These are phyloP conservation scores for Busseola fusca DNA, from an alignment of 2,888 invertebrate genomes.

Conservation along the genomic window DNA sequence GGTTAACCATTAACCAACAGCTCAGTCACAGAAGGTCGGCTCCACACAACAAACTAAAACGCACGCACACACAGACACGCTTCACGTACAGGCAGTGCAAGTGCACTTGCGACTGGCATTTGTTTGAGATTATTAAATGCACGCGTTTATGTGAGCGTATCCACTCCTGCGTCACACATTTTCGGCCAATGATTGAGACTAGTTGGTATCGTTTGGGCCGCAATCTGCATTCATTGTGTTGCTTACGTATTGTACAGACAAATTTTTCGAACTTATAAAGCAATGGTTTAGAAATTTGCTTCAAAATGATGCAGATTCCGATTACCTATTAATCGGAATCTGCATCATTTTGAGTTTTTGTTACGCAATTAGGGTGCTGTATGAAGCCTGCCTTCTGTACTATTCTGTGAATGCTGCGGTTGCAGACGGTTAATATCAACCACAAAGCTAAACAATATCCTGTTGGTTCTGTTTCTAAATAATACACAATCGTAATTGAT, in stretches of 20 bases:
- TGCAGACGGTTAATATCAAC: slow-evolving; percentile 27
- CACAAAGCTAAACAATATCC: slow-evolving; percentile 49
- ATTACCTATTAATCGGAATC: too few relatives aligned
- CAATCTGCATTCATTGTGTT: too few relatives aligned
- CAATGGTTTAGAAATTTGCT: too few relatives aligned
- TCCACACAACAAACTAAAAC: not conserved
- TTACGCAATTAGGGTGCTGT: too few relatives aligned
- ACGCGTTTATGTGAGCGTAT: not conserved
- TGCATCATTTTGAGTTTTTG: too few relatives aligned
- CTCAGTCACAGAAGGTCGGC: slow-evolving; percentile 1
- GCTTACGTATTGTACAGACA: too few relatives aligned
- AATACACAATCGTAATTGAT: slow-evolving; percentile 51
- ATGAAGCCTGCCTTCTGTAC: slow-evolving; percentile 7
- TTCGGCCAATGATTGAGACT: too few relatives aligned
- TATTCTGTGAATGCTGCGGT: slow-evolving; percentile 15
- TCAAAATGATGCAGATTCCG: too few relatives aligned
- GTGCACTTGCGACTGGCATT: not conserved
- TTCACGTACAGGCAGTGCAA: not conserved
- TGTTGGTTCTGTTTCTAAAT: slow-evolving; percentile 41
- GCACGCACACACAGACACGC: not conserved
- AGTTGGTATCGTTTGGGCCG: too few relatives aligned
- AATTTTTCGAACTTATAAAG: too few relatives aligned
- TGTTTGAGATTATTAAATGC: not conserved
- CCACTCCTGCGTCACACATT: too few relatives aligned
- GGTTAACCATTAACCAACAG: slow-evolving; percentile 26